Evolutionary conservation across 1,140 invertebrate species (phyloP).

Genomic region (Brachionus manjavacas): DNA sequence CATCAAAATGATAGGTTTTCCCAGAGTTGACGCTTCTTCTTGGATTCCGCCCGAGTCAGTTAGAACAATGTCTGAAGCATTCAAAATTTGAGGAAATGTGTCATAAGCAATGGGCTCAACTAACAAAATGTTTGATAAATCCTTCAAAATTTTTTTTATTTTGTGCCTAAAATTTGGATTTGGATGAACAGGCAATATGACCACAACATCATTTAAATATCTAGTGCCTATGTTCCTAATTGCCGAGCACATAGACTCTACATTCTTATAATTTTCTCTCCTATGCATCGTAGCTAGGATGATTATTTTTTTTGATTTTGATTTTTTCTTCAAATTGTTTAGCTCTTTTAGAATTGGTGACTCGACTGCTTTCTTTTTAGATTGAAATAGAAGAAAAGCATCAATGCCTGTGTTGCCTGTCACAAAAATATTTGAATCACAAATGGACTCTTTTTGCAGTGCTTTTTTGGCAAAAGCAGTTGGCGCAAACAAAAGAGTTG

Average conservation of each 20-base stretch:
- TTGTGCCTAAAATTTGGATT: background rate
- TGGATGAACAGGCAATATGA: background rate
- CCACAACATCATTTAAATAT: background rate
- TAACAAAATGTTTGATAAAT: background rate
- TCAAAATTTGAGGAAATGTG: background rate
- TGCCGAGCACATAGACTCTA: background rate
- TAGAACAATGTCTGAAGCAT: background rate
- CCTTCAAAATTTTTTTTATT: background rate
- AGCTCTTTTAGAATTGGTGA: background rate
- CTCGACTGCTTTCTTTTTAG: background rate
- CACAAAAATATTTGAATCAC: background rate
- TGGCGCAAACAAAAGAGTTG: background rate
- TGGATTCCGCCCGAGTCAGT: background rate
- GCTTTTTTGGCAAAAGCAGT: background rate
- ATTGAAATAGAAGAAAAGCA: background rate
- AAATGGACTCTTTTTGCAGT: background rate
- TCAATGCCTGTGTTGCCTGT: background rate
- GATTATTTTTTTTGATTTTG: background rate
- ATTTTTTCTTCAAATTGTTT: background rate
- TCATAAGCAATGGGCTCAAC: background rate
- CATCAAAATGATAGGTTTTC: background rate
- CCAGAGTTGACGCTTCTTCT: background rate
- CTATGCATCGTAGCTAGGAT: background rate
- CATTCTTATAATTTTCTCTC: background rate
- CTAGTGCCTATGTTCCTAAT: background rate